Percentiles rank a stretch among this genome's conserved stretches.
phyloP scores from a whole-genome alignment of 64 coral and sea anemone genomes.

The Montipora foliosa region DNA sequence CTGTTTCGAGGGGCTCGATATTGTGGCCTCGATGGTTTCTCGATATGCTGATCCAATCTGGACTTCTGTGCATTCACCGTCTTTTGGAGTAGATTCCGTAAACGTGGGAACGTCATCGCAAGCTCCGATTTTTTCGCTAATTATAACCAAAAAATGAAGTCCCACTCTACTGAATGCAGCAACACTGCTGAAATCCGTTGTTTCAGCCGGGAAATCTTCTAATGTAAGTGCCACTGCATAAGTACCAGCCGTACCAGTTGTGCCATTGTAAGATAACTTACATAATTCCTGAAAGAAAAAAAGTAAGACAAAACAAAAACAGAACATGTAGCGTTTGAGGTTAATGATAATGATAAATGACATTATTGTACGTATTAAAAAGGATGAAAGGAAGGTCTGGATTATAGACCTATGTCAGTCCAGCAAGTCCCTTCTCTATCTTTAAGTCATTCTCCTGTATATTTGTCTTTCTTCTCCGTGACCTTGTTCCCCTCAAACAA shows the following conservation, averaged over 20 bases:
- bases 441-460: too few species aligned
- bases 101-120: not conserved
- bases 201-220: constrained; percentile 30
- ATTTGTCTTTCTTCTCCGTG: too few species aligned
- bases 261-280: not conserved
- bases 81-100: not conserved
- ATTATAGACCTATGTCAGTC: too few species aligned
- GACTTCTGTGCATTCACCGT: constrained; percentile 33
- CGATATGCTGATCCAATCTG: not conserved
- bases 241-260: not conserved
- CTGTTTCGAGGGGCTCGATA: constrained; percentile 3
- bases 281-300: not conserved
- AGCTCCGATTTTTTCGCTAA: not conserved
- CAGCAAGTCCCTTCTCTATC: too few species aligned
- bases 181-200: not conserved
- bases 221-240: constrained; percentile 15
- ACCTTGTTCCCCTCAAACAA: too few species aligned
- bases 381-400: too few species aligned
- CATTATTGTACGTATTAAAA: too few species aligned
- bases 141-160: constrained; percentile 24
- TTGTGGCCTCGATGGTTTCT: not conserved
- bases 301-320: too few species aligned
- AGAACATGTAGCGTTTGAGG: too few species aligned
- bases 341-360: too few species aligned
- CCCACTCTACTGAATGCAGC: constrained; percentile 8